phyloP scores from a whole-genome alignment of 2,888 invertebrate species.

The Mythimna impura region DNA sequence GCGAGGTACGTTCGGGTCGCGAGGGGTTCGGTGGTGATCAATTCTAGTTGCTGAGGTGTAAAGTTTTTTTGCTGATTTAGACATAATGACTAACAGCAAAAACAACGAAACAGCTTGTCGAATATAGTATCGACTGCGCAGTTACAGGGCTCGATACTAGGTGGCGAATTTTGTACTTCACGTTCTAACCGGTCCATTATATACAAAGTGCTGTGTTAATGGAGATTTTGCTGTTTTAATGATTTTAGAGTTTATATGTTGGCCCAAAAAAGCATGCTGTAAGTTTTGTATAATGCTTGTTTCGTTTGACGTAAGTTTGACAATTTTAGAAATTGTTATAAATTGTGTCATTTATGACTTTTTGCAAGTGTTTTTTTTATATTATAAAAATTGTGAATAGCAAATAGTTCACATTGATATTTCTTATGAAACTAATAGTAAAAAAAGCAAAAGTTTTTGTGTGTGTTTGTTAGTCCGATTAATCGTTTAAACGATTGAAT shows the following conservation, averaged over 20 bases:
- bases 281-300: neutral
- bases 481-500: too few relatives aligned
- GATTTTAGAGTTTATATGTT: neutral
- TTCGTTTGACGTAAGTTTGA: conserved; percentile 3
- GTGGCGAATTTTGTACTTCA: neutral
- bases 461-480: too few relatives aligned
- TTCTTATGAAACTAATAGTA: neutral
- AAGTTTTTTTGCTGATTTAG: conserved; percentile 11
- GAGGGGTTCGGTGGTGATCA: conserved; percentile 4
- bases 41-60: neutral
- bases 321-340: neutral
- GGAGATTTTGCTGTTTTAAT: neutral
- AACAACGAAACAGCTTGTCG: neutral
- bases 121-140: conserved; percentile 4
- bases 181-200: conserved; percentile 31
- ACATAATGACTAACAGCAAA: conserved; percentile 29
- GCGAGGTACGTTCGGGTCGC: neutral
- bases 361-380: neutral
- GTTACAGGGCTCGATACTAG: neutral
- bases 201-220: neutral
- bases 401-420: neutral
- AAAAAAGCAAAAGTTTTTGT: too few relatives aligned
- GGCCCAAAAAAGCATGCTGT: neutral
- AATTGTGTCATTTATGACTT: neutral
- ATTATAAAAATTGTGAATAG: neutral